Percentiles rank a stretch among this genome's conserved stretches.
Evolutionary conservation across 2,888 invertebrate genomes (phyloP).

Genomic region (Cyclophora punctaria): DNA sequence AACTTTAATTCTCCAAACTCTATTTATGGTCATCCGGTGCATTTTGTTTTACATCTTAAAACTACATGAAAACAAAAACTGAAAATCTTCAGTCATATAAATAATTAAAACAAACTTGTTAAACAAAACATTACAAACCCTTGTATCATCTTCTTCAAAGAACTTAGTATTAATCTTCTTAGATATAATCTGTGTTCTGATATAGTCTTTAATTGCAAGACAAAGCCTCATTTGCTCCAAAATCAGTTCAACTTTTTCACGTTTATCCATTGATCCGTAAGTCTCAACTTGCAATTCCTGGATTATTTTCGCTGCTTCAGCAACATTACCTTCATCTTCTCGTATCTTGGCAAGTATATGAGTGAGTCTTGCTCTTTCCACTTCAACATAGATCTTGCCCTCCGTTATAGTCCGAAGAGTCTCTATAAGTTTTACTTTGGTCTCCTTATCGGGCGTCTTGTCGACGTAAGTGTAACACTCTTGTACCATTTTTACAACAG

Average conservation of each 20-base stretch:
- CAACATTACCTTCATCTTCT: slow-evolving; percentile 87
- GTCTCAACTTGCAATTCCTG: slow-evolving; percentile 97
- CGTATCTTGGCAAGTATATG: slow-evolving; percentile 90
- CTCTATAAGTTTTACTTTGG: slow-evolving; percentile 95
- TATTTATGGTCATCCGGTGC: no score
- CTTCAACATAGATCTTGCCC: slow-evolving; percentile 99
- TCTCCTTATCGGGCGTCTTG: slow-evolving; percentile 91
- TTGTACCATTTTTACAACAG: slow-evolving; percentile 97
- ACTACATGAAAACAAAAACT: no score
- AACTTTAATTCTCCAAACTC: no score
- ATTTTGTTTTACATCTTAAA: no score
- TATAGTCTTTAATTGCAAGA: slow-evolving; percentile 94
- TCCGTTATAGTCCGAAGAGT: slow-evolving; percentile 96
- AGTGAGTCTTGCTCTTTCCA: slow-evolving; percentile 96
- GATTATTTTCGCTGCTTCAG: slow-evolving; percentile 94
- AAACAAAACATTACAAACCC: slow-evolving; percentile 41
- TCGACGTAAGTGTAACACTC: slow-evolving; percentile 96
- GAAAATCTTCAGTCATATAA: no score
- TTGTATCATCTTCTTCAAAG: slow-evolving; percentile 89
- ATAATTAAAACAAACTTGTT: no score
- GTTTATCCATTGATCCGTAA: slow-evolving; percentile 98
- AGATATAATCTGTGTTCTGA: slow-evolving; percentile 98
- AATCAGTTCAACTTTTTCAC: slow-evolving; percentile 97
- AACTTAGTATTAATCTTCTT: slow-evolving; percentile 98
- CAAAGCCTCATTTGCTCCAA: slow-evolving; percentile 99